phyloP scores from a whole-genome alignment of 1,140 invertebrate genomes.

The Harlomillsia oculata region DNA sequence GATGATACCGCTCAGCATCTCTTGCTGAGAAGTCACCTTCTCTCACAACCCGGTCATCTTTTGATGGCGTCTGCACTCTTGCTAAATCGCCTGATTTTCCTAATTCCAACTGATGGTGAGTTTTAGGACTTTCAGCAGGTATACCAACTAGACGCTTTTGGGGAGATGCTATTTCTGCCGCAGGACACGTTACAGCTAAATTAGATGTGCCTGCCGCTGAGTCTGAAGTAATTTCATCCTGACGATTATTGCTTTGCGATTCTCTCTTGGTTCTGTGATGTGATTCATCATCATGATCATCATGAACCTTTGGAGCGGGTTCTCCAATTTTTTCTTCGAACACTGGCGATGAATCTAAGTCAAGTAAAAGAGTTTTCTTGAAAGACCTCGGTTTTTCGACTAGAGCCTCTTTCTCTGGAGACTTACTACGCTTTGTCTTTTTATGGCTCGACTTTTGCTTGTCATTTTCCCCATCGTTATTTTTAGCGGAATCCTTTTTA shows the following conservation, averaged over 20 bases:
- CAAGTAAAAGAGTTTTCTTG: slow-evolving; percentile 29
- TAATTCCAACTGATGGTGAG: slow-evolving; percentile 3
- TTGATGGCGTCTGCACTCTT: no score
- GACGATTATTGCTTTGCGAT: not conserved
- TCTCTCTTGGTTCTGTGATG: not conserved
- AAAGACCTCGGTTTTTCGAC: slow-evolving; percentile 14
- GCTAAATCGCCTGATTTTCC: no score
- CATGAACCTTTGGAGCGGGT: slow-evolving; percentile 24
- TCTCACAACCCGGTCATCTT: no score
- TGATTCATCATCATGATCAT: slow-evolving; percentile 11
- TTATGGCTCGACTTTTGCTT: not conserved
- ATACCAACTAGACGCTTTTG: slow-evolving; percentile 16
- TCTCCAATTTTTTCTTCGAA: slow-evolving; percentile 26
- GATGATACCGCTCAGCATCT: no score
- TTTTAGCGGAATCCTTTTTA: not conserved
- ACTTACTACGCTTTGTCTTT: slow-evolving; percentile 2
- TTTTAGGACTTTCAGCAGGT: slow-evolving; percentile 32
- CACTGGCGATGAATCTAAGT: slow-evolving; percentile 28
- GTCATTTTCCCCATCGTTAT: slow-evolving; percentile 9
- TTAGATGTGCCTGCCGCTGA: no score
- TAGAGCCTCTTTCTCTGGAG: not conserved
- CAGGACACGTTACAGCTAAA: no score
- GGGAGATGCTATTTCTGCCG: slow-evolving; percentile 8
- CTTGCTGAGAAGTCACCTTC: no score
- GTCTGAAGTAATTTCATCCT: no score